Evolutionary conservation across 92 coral and sea anemone species (phyloP), one percentile per base, ranked within the genome.

Genomic region (Epizoanthus rinbou): DNA sequence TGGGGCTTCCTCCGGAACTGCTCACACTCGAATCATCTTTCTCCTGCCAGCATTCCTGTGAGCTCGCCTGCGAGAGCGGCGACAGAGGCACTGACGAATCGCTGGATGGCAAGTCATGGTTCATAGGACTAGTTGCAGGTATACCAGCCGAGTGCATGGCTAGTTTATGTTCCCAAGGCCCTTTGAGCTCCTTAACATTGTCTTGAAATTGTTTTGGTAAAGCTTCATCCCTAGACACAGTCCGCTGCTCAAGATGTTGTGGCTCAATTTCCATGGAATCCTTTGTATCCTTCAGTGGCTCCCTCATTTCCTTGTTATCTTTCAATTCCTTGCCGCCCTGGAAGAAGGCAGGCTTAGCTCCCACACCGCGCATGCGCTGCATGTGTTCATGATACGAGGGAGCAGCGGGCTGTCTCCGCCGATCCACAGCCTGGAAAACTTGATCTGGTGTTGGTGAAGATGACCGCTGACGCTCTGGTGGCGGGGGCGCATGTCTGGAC

Each of bases 311-410:
- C 80, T 69, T 91, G 15, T 14, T 64, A 78, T 64, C 80, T 10
- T 18, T 88, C 88, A 74, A 47, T 81, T 90, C 91, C 23, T 43
- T 84, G n/a, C 80, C 81, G 1, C 92, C 93, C 74, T 87, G 94
- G 72, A 90, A 88, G 74, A 92, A 90, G 79, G 93, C 90, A n/a
- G 90, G 89, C 63, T 93, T 94, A 13, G 87, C 66, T 33, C 81
- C 90, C 60, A 85, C 65, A 14, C 79, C 87, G 22, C 89, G 84
- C 84, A 89, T 88, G 21, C 98, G 90, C 74, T 95, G 93, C 99
- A 97, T 97, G 87, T 97, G 99, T 64, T 97, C 97, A 24, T 92
- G 95, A 82, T 97, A 97, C 14, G 99, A 97, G 37, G 99, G 99
- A 0, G 99, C 99, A 3, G 99, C 99, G 5, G 99, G 99, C 82